Percentiles rank a stretch among this genome's conserved stretches.
Evolutionary conservation across 1,140 invertebrate species (phyloP).

Genomic region (Macrocentrus cingulum): DNA sequence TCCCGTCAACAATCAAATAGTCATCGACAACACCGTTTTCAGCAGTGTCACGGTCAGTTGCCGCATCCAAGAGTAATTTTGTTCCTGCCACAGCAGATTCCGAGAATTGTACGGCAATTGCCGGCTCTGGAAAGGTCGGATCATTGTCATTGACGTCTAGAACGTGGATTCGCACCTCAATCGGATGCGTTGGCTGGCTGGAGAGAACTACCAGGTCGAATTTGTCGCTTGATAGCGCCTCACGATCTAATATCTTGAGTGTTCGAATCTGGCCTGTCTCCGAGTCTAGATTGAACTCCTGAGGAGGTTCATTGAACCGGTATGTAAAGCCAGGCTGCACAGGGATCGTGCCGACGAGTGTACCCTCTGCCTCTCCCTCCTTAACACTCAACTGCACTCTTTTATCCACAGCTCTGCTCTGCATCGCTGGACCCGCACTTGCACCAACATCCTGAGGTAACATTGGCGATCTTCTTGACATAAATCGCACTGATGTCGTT

Average conservation of each 20-base stretch:
- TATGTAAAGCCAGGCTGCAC: conserved; percentile 85
- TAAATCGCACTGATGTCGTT: conserved; percentile 43
- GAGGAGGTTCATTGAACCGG: conserved; percentile 85
- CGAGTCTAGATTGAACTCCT: conserved; percentile 79
- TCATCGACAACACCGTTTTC: conserved; percentile 83
- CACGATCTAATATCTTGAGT: conserved; percentile 77
- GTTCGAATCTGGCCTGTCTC: conserved; percentile 82
- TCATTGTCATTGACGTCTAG: conserved; percentile 88
- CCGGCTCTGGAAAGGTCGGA: conserved; percentile 85
- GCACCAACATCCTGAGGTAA: conserved; percentile 45
- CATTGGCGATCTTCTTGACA: conserved; percentile 53
- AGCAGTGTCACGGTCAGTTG: conserved; percentile 83
- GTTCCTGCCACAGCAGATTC: conserved; percentile 88
- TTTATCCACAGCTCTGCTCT: conserved; percentile 82
- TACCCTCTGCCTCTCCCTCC: conserved; percentile 81
- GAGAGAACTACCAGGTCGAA: conserved; percentile 89
- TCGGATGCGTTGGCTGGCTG: conserved; percentile 89
- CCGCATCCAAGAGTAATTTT: conserved; percentile 81
- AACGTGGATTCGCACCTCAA: conserved; percentile 85
- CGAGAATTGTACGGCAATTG: conserved; percentile 82
- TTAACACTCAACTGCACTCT: conserved; percentile 80
- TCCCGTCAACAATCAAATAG: conserved; percentile 85
- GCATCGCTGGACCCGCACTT: conserved; percentile 67
- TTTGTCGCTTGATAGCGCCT: conserved; percentile 72
- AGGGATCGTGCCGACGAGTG: conserved; percentile 81